Base-by-base conservation (phyloP, 2,888 invertebrate species). In the Shargacucullia verbasci region DNA sequence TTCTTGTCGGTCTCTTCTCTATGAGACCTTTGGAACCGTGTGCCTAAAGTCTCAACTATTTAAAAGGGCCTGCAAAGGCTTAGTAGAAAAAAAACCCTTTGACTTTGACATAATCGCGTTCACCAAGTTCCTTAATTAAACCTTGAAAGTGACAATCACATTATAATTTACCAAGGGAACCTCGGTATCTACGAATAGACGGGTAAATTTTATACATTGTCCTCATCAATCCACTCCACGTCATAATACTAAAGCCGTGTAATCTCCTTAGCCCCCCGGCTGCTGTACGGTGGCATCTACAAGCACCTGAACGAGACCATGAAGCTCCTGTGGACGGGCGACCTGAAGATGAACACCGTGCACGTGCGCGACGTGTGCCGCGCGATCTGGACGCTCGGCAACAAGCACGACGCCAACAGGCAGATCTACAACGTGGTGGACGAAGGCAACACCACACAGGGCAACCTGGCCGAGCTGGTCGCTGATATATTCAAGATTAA, bases 271-370 rank as follows among this genome's bases (percentile, higher is more conserved):
- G 98, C 97, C 63, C 98, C 98, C 0, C 95, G 98, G 40, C 95
- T 98, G 50, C 95, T 98, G 33, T 96, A 98, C 79, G 98, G 98
- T 57, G 97, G 97, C 35, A 96, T 98, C 68, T 99, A 99, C 90
- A 98, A 97, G 83, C 96, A 98, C 82, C 94, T 98, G 29, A 96
- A 96, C 34, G 98, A 98, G 89, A 97, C 97, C 68, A 98, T 99
- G 98, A 98, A 98, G 88, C 94, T 99, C 33, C 93, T 98, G 15
- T 99, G 98, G 98, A 97, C 97, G 37, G 96, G 96, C 10, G 96
- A 97, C 60, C 94, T 98, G 70, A 96, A 96, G 82, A 95, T 98
- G 92, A 98, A 98, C 90, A 99, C 98, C 0, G 96, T 98, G 20
- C 98, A 98, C 86, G 97, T 98, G 0, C 86, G 91, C 14, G 99